These are phyloP conservation scores for Teleogryllus oceanicus DNA, from an alignment of 2,888 invertebrate genomes.

Conservation along the genomic window DNA sequence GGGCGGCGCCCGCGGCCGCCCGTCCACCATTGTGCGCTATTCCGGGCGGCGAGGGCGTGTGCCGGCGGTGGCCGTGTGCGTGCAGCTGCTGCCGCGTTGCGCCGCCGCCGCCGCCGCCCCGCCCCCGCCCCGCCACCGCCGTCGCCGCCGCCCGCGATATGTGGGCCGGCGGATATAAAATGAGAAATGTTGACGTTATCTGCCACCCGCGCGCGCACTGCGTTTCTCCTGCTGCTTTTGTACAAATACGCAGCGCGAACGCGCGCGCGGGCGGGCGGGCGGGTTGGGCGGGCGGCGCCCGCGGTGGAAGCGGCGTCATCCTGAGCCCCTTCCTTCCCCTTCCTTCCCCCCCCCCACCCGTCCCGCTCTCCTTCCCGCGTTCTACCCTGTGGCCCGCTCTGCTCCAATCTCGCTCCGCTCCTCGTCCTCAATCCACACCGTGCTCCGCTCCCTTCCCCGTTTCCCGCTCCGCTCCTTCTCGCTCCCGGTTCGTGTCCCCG, in stretches of 20 bases:
- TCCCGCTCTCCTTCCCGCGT: too few species aligned
- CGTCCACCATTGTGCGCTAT: not conserved
- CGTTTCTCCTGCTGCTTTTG: not conserved
- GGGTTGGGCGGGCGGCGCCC: too few species aligned
- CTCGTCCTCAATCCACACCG: too few species aligned
- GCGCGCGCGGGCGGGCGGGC: not conserved
- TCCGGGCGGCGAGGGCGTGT: not conserved
- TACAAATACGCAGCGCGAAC: conserved; percentile 10
- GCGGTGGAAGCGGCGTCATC: too few species aligned
- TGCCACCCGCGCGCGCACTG: not conserved
- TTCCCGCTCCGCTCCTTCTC: too few species aligned
- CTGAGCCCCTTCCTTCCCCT: too few species aligned
- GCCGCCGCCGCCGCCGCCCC: not conserved
- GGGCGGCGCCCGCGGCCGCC: not conserved
- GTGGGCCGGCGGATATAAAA: not conserved
- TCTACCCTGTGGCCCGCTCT: too few species aligned
- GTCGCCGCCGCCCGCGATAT: not conserved
- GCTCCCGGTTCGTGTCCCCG: too few species aligned
- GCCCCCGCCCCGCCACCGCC: not conserved
- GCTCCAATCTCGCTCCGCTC: too few species aligned
- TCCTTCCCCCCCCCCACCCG: too few species aligned
- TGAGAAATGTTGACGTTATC: conserved; percentile 7
- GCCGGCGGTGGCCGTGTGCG: not conserved
- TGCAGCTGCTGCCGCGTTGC: not conserved
- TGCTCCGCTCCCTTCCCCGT: too few species aligned